phyloP scores from a whole-genome alignment of 2,797 vertebrate genomes.

The Hippocampus kuda region DNA sequence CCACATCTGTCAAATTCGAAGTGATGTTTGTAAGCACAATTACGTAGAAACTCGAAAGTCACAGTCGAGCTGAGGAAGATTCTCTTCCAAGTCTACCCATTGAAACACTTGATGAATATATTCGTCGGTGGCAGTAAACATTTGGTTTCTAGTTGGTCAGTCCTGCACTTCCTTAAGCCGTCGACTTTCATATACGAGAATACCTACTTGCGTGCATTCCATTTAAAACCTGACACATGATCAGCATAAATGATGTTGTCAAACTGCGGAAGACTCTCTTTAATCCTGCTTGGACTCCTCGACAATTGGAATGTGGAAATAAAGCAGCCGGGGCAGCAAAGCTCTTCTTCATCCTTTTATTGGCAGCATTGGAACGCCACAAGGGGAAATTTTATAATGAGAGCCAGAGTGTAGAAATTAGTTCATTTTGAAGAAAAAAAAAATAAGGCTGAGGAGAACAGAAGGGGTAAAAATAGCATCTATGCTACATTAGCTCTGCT shows the following conservation, averaged over 20 bases:
- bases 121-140: neutral
- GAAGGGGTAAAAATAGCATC: neutral
- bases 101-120: neutral
- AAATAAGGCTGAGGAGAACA: neutral
- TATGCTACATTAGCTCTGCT: neutral
- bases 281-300: constrained; percentile 1
- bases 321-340: constrained; percentile 4
- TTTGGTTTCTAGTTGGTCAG: neutral
- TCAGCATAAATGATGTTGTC: neutral
- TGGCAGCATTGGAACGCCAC: constrained; percentile 21
- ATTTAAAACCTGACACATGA: neutral
- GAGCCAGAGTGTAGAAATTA: constrained; percentile 25
- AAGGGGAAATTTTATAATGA: constrained; percentile 26
- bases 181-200: neutral
- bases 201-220: neutral
- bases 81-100: neutral
- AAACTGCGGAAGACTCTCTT: neutral
- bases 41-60: no score
- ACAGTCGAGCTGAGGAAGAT: no score
- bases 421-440: neutral
- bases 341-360: constrained; percentile 18
- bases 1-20: neutral
- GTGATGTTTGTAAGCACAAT: neutral
- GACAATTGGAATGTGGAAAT: constrained; percentile 2
- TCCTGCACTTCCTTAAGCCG: neutral